phyloP scores from a whole-genome alignment of 2,113 vertebrate genomes.

The Phaethon lepturus region DNA sequence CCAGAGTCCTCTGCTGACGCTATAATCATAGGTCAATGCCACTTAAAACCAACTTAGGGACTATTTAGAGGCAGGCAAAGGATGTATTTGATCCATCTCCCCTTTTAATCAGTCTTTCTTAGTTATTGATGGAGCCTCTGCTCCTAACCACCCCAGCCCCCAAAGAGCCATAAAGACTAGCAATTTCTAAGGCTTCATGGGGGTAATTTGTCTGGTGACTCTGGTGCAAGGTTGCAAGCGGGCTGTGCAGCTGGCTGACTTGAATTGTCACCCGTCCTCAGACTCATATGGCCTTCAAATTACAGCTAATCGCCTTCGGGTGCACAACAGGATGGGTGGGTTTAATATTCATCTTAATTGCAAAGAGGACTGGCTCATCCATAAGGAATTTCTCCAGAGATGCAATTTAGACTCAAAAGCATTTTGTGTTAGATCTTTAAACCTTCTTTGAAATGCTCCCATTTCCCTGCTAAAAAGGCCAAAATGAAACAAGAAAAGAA shows the following conservation, averaged over 20 bases:
- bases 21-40: conserved; percentile 45
- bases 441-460: conserved; percentile 20
- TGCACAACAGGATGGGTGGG: accelerated
- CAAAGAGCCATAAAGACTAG: not conserved
- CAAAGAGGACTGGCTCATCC: not conserved
- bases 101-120: conserved; percentile 26
- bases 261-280: accelerated
- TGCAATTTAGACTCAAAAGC: conserved; percentile 29
- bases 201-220: not conserved
- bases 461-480: not conserved
- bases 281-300: not conserved
- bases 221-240: too few species aligned
- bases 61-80: conserved; percentile 23
- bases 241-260: not conserved
- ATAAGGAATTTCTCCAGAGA: conserved; percentile 4
- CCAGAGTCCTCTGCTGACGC: conserved; percentile 15
- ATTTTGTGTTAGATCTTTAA: not conserved
- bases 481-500: conserved; percentile 30
- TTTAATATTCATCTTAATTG: not conserved
- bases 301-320: not conserved
- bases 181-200: accelerated
- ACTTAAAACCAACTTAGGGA: conserved; percentile 46
- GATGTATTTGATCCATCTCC: conserved; percentile 6
- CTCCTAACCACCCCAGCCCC: not conserved
- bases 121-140: not conserved